These are phyloP conservation scores for Pseudocheirus occidentalis DNA, from an alignment of 2,797 vertebrate genomes.

Conservation along the genomic window DNA sequence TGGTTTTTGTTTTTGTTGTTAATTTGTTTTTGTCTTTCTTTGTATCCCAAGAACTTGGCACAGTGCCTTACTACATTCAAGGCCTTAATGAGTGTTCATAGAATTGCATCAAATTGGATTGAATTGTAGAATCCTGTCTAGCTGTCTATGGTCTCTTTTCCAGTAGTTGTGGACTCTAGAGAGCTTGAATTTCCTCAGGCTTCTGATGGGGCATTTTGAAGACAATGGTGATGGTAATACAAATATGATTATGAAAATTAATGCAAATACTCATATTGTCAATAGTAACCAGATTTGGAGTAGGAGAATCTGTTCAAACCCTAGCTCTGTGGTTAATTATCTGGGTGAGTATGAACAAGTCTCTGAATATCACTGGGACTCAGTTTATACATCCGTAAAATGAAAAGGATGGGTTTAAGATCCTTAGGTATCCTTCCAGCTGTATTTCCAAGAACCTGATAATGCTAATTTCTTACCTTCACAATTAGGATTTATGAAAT, in stretches of 20 bases:
- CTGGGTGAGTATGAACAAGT: background rate
- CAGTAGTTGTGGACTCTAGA: background rate
- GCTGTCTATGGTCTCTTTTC: background rate
- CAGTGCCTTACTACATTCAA: background rate
- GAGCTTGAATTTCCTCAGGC: background rate
- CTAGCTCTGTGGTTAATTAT: background rate
- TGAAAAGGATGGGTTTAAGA: background rate
- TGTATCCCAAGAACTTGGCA: background rate
- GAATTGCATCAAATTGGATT: background rate
- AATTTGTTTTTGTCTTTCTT: background rate
- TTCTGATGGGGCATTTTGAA: background rate
- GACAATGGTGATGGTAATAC: background rate
- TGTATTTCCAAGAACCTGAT: background rate
- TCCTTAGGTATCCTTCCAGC: background rate
- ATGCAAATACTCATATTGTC: background rate
- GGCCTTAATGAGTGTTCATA: background rate
- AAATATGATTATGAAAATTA: background rate
- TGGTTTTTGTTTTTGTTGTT: background rate
- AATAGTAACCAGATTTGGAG: background rate
- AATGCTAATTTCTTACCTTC: background rate
- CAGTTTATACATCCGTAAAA: background rate
- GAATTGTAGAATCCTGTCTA: background rate
- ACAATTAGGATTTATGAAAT: background rate
- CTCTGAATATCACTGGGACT: background rate
- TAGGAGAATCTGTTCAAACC: background rate